A percentile compares a stretch with the other conserved stretches of the same genome.
Evolutionary conservation across 2,113 vertebrate genomes (phyloP).

Genomic region (Sporophila hypoxantha): DNA sequence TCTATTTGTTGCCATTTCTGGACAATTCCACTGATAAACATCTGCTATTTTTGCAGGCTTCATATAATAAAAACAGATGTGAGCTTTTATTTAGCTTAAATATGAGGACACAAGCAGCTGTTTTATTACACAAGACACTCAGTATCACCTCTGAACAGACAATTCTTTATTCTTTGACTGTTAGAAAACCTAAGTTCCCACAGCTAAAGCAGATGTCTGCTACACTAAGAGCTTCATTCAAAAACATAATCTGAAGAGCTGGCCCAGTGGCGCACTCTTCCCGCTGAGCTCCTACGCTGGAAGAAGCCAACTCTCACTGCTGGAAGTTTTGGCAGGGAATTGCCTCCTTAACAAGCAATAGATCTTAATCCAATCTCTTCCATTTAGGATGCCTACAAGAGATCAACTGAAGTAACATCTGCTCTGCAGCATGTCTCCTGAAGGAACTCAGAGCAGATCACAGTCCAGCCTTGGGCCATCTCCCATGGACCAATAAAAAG

Average conservation of each 20-base stretch:
- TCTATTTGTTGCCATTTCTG: constrained; percentile 49
- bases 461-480: not conserved
- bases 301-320: not conserved
- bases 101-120: constrained; percentile 66
- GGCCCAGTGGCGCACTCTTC: not conserved
- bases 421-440: not conserved
- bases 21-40: constrained; percentile 57
- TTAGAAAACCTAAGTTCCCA: constrained; percentile 59
- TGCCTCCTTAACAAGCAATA: not conserved
- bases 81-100: constrained; percentile 66
- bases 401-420: not conserved
- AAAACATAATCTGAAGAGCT: not conserved
- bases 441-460: not conserved
- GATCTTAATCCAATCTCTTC: not conserved
- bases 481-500: not conserved
- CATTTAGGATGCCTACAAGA: not conserved
- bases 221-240: constrained; percentile 17
- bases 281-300: not conserved
- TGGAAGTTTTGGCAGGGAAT: not conserved
- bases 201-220: constrained; percentile 61
- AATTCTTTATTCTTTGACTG: constrained; percentile 68
- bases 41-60: constrained; percentile 64
- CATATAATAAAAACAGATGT: constrained; percentile 64
- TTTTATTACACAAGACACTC: constrained; percentile 62
- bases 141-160: constrained; percentile 66